These are phyloP conservation scores for Drosophila azteca DNA, from an alignment of 1,140 invertebrate species.

Conservation along the genomic window DNA sequence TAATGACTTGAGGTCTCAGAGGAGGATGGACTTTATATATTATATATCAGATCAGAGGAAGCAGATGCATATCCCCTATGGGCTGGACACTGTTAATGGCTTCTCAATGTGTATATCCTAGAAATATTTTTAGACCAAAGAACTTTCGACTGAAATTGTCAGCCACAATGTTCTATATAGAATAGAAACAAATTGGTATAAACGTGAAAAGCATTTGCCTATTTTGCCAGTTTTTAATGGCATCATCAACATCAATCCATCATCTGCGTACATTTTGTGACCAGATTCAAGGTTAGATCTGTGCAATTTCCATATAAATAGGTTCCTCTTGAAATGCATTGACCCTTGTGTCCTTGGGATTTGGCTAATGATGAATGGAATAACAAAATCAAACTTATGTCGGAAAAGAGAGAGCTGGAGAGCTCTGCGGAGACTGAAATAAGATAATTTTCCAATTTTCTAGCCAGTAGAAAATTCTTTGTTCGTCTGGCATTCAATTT, in stretches of 20 bases:
- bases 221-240: too few relatives aligned
- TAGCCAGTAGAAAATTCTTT: conserved; percentile 32
- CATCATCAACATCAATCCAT: conserved; percentile 43
- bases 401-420: too few relatives aligned
- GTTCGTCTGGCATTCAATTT: conserved; percentile 41
- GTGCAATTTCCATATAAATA: conserved; percentile 36
- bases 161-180: conserved; percentile 25
- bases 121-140: conserved; percentile 7
- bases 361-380: too few relatives aligned
- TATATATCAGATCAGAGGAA: neutral
- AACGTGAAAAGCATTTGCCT: conserved; percentile 1
- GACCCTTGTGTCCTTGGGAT: conserved; percentile 37
- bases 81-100: conserved; percentile 30
- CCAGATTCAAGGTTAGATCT: conserved; percentile 40
- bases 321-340: conserved; percentile 12
- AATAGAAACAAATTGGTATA: conserved; percentile 3
- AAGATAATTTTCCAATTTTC: conserved; percentile 12
- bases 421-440: neutral
- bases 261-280: conserved; percentile 11
- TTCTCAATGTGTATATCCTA: neutral
- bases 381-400: too few relatives aligned
- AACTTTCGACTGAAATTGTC: conserved; percentile 27
- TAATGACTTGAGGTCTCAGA: conserved; percentile 20
- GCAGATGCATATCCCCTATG: neutral
- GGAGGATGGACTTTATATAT: too few relatives aligned